phyloP scores from a whole-genome alignment of 1,140 invertebrate genomes.

The Caerostris extrusa region DNA sequence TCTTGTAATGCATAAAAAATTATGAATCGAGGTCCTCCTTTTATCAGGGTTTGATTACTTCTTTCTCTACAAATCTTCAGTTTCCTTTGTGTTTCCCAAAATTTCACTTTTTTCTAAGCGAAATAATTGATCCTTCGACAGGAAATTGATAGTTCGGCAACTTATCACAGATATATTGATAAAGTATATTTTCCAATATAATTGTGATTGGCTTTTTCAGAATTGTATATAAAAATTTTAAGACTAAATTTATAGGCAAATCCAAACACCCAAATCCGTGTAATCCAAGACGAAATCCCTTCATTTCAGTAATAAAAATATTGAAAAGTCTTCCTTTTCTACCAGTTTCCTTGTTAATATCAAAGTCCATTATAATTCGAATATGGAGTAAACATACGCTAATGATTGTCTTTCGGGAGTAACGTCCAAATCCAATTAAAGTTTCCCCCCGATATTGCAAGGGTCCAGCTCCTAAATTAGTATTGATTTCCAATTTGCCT shows the following conservation, averaged over 20 bases:
- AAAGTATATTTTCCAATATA: not conserved
- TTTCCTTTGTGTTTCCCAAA: not conserved
- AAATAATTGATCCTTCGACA: not conserved
- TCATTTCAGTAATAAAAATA: not conserved
- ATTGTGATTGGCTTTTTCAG: not conserved
- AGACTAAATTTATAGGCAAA: not conserved
- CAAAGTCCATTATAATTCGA: not conserved
- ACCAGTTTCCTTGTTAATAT: not conserved
- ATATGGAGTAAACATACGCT: not conserved
- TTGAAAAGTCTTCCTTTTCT: not conserved
- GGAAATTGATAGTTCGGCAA: not conserved
- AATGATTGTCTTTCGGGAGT: too few species aligned
- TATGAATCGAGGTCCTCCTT: not conserved
- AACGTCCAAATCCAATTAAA: too few species aligned
- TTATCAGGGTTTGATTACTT: not conserved
- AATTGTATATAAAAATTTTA: not conserved
- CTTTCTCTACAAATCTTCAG: not conserved
- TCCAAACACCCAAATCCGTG: not conserved
- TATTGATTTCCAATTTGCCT: not conserved
- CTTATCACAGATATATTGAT: not conserved
- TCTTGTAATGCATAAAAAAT: too few species aligned
- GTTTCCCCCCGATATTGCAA: not conserved
- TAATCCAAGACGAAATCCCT: not conserved
- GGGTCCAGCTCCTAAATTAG: slow-evolving; percentile 10
- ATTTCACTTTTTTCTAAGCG: not conserved